phyloP scores from a whole-genome alignment of 2,113 vertebrate genomes.

The Odobenus rosmarus region DNA sequence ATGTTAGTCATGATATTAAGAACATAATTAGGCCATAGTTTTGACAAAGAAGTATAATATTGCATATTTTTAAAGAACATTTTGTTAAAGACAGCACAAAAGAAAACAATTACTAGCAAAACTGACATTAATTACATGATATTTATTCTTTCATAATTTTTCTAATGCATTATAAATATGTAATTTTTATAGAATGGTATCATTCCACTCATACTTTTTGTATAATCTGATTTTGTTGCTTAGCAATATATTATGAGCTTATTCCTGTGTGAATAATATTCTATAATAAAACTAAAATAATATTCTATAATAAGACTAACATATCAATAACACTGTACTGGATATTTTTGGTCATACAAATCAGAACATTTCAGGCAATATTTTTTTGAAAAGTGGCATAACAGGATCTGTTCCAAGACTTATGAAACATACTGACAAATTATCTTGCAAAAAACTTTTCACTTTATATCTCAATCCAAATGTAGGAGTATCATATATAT shows the following conservation, averaged over 20 bases:
- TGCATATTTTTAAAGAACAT: neutral
- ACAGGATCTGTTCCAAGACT: neutral
- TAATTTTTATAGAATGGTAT: neutral
- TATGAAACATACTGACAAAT: conserved; percentile 16
- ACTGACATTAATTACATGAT: neutral
- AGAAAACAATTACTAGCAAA: neutral
- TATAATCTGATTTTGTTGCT: neutral
- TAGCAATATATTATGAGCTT: neutral
- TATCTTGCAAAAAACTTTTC: conserved; percentile 26
- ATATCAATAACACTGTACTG: neutral
- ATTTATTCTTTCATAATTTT: neutral
- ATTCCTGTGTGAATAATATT: neutral
- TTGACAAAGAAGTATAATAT: neutral
- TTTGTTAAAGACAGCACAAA: neutral
- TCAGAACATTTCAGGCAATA: neutral
- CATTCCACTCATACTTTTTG: neutral
- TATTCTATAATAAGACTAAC: neutral
- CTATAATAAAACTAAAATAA: neutral
- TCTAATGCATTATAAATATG: neutral
- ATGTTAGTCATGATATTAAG: neutral
- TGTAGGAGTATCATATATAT: neutral
- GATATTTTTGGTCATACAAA: neutral
- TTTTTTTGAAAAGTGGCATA: conserved; percentile 23
- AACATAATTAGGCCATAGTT: neutral
- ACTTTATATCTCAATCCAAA: conserved; percentile 33